These are phyloP conservation scores for Nebria ingens DNA, from an alignment of 1,140 invertebrate genomes.

Conservation along the genomic window DNA sequence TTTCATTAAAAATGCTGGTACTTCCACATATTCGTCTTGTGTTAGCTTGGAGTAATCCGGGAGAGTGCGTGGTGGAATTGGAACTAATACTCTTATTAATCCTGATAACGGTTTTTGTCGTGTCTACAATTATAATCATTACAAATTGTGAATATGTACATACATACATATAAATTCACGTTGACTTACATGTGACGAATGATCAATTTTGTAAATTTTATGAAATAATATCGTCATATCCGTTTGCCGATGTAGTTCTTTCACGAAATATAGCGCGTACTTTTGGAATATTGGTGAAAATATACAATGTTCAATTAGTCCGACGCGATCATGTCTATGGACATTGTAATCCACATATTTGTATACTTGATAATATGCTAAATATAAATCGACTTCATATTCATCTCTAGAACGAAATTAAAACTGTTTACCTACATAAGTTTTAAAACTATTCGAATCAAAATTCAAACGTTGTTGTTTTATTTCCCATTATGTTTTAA, in stretches of 20 bases:
- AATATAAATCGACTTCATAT: slow-evolving; percentile 37
- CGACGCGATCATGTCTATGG: slow-evolving; percentile 22
- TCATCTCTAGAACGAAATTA: slow-evolving; percentile 34
- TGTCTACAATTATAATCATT: slow-evolving; percentile 19
- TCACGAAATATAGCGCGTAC: slow-evolving; percentile 44
- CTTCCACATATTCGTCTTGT: not conserved
- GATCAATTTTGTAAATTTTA: slow-evolving; percentile 34
- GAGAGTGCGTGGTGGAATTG: slow-evolving; percentile 28
- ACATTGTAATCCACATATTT: slow-evolving; percentile 39
- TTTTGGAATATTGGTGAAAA: slow-evolving; percentile 46
- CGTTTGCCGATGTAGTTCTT: slow-evolving; percentile 44
- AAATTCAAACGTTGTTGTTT: not conserved
- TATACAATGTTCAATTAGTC: slow-evolving; percentile 35
- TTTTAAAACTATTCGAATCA: not conserved
- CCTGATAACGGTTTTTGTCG: slow-evolving; percentile 24
- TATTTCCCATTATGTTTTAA: not conserved
- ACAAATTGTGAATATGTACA: too few species aligned
- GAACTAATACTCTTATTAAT: slow-evolving; percentile 30
- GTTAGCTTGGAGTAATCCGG: slow-evolving; percentile 23
- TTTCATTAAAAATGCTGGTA: not conserved
- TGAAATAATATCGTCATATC: slow-evolving; percentile 37
- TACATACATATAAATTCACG: slow-evolving; percentile 28
- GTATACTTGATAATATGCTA: slow-evolving; percentile 42
- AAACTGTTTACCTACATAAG: not conserved
- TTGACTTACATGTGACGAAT: slow-evolving; percentile 29